A percentile compares a stretch with the other conserved stretches of the same genome.
phyloP scores from a whole-genome alignment of 2,113 vertebrate genomes.

The Eudorcas thomsonii region DNA sequence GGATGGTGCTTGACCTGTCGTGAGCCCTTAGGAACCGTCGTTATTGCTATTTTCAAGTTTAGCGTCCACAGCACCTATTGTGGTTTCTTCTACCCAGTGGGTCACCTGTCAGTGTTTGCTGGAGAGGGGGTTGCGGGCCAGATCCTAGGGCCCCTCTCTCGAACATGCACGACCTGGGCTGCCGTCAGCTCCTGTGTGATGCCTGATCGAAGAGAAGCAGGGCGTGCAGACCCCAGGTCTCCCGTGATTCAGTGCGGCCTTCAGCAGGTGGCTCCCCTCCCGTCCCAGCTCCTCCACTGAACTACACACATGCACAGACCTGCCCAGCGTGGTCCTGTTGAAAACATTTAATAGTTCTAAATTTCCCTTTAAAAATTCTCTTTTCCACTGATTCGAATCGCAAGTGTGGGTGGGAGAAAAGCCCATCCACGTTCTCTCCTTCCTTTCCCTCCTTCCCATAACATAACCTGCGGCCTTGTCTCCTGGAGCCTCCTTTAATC shows the following conservation, averaged over 20 bases:
- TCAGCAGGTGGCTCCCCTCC: neutral
- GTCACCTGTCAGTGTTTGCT: neutral
- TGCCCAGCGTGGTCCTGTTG: neutral
- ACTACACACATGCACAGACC: rapidly evolving
- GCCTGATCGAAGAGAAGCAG: neutral
- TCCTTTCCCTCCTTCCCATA: neutral
- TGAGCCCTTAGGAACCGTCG: rapidly evolving
- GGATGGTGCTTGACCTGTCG: neutral
- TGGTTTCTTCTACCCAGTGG: neutral
- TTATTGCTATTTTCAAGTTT: neutral
- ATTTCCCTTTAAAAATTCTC: neutral
- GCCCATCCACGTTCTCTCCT: neutral
- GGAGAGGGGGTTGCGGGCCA: neutral
- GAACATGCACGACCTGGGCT: neutral
- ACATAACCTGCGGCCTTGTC: neutral
- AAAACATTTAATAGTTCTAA: neutral
- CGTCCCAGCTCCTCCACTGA: rapidly evolving
- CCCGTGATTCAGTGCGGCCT: neutral
- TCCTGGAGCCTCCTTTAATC: neutral
- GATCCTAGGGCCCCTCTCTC: neutral
- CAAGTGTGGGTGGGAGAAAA: neutral
- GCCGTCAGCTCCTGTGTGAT: neutral
- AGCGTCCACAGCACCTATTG: rapidly evolving
- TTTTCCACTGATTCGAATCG: neutral
- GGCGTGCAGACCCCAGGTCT: neutral